Base-by-base conservation (phyloP, 2,888 invertebrate species). In the Vesta saturnalis region DNA sequence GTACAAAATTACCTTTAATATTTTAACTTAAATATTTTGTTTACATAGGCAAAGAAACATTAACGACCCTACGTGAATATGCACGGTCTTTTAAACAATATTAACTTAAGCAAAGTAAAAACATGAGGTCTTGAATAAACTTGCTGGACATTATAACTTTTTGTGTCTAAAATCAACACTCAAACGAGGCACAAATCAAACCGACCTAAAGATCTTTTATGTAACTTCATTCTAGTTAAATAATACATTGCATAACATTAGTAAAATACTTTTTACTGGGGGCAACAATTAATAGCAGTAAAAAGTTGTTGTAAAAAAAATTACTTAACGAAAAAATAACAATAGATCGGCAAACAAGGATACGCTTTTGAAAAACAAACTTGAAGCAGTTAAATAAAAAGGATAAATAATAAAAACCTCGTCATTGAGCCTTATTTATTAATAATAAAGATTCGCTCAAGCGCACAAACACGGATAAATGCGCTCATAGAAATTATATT, bases 391-490 rank as follows among this genome's bases (percentile, higher is more conserved):
- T 60, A 57, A 67, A 58, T 63, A 63, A 56, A 67, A 67, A 67
- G 58, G 59, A 64, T 35, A 60, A 66, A 64, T 23, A 56, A 64
- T 62, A 62, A 65, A 68, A 69, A 57, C 15, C 60, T 60, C 59
- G 60, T 69, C 69, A 60, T 65, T 59, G 66, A 56, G 60, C 57
- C 35, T 65, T 69, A 64, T 61, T 64, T 69, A 56, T 60, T 69
- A 65, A 66, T 69, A 62, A 59, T 69, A 61, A 65, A 57, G 62
- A 69, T 69, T 65, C 66, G 62, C 62, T 69, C 69, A 61, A 49
- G 67, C 70, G 64, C 67, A 58, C 64, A 67, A 67, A 54, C 55
- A 70, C 67, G 70, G 61, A 67, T 63, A 70, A 70, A 67, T 70
- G 67, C 23, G 63, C 56, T 57, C 70, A 70, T 70, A 64, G 64